Percentiles rank a stretch among this genome's conserved stretches.
Evolutionary conservation across 2,888 invertebrate genomes (phyloP).

Genomic region (Malacosoma neustria): DNA sequence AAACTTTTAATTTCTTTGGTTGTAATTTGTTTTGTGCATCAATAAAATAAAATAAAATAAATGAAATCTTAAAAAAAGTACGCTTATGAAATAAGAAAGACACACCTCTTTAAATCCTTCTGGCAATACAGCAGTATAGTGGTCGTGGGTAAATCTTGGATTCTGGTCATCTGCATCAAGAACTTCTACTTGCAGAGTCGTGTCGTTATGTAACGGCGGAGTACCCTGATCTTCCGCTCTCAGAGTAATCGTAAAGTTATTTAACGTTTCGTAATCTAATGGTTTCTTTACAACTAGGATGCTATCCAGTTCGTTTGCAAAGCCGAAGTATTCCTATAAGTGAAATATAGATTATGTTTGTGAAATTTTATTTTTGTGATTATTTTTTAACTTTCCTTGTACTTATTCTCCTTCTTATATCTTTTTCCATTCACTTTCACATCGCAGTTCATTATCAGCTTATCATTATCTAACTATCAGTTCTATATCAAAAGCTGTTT

Average conservation of each 20-base stretch:
- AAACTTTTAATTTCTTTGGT: too few species aligned
- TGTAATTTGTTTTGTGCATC: too few species aligned
- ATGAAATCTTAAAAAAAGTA: too few species aligned
- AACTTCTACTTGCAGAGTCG: constrained; percentile 82
- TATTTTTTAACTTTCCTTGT: too few species aligned
- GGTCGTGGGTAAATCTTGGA: constrained; percentile 85
- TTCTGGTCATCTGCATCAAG: constrained; percentile 95
- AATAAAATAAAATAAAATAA: too few species aligned
- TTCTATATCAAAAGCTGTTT: too few species aligned
- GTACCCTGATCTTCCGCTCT: constrained; percentile 87
- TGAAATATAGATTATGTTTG: neutral
- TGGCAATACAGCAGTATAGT: constrained; percentile 82
- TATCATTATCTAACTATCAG: too few species aligned
- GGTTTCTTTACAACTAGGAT: constrained; percentile 85
- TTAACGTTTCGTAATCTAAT: constrained; percentile 87
- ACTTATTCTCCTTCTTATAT: too few species aligned
- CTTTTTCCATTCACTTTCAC: too few species aligned
- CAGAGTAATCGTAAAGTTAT: constrained; percentile 84
- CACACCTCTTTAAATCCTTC: constrained; percentile 70
- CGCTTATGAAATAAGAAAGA: too few species aligned
- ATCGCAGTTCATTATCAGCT: too few species aligned
- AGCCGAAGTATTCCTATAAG: constrained; percentile 84
- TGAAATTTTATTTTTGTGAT: too few species aligned
- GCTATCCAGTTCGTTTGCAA: constrained; percentile 90
- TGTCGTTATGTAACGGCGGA: constrained; percentile 85